Evolutionary conservation across 2,797 vertebrate species (phyloP).

Genomic region (Diceros bicornis): DNA sequence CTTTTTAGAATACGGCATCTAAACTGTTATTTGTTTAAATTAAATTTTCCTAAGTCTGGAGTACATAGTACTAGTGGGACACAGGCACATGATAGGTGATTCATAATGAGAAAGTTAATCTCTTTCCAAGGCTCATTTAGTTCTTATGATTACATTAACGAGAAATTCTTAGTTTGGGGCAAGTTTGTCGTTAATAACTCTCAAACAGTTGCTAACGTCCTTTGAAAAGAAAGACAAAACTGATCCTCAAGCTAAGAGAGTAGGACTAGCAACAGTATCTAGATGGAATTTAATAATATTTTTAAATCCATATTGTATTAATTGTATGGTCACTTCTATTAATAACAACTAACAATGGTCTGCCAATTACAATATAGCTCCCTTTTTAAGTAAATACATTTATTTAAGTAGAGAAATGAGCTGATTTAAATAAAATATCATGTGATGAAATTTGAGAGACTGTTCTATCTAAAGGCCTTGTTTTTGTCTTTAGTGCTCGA

Average conservation of each 20-base stretch:
- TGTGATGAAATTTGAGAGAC: slow-evolving; percentile 13
- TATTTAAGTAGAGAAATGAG: slow-evolving; percentile 46
- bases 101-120: background rate
- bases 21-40: background rate
- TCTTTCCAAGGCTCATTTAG: slow-evolving; percentile 16
- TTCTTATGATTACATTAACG: slow-evolving; percentile 21
- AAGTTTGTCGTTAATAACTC: slow-evolving; percentile 30
- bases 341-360: slow-evolving; percentile 37
- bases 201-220: background rate
- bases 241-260: background rate
- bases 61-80: background rate
- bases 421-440: slow-evolving; percentile 17
- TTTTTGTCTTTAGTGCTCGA: background rate
- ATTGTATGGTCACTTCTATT: background rate
- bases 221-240: background rate
- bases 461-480: background rate
- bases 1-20: background rate
- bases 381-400: background rate
- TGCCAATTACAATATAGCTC: background rate
- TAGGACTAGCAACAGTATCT: background rate
- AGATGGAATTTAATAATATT: slow-evolving; percentile 31
- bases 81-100: background rate
- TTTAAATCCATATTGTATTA: slow-evolving; percentile 36
- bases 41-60: background rate
- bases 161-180: background rate